Percentiles rank a stretch among this genome's conserved stretches.
These are phyloP conservation scores for Rhizoglyphus robini DNA, from an alignment of 1,140 invertebrate genomes.

Conservation along the genomic window DNA sequence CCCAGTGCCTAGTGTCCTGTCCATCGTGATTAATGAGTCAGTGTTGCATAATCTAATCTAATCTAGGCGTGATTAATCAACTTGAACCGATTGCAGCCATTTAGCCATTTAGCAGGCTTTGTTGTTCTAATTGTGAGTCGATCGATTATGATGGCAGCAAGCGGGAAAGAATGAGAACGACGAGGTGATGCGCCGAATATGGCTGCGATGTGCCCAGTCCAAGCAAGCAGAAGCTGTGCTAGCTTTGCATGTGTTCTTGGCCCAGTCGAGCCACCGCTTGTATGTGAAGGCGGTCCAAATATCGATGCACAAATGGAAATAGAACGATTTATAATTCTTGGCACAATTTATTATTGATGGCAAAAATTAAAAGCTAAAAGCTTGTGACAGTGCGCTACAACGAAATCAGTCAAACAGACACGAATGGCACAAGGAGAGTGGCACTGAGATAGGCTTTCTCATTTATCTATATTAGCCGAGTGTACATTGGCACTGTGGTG, in stretches of 20 bases:
- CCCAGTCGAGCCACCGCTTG: too few relatives aligned
- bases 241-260: too few relatives aligned
- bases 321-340: conserved; percentile 13
- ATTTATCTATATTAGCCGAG: conserved; percentile 13
- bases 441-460: not conserved
- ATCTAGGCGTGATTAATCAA: too few relatives aligned
- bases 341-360: conserved; percentile 13
- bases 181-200: not conserved
- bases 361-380: conserved; percentile 5
- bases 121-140: not conserved
- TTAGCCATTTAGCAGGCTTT: not conserved
- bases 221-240: too few relatives aligned
- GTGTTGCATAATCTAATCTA: too few relatives aligned
- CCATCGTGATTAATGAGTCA: too few relatives aligned
- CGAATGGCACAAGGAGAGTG: not conserved
- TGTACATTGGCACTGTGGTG: not conserved
- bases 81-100: too few relatives aligned
- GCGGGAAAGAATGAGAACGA: not conserved
- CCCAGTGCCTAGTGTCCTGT: too few relatives aligned
- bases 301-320: not conserved
- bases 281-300: too few relatives aligned
- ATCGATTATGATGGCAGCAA: not conserved
- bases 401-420: conserved; percentile 4
- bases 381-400: not conserved
- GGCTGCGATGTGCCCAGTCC: too few relatives aligned